These are phyloP conservation scores for Hirudinaria manillensis DNA, from an alignment of 2,888 invertebrate genomes.

Conservation along the genomic window DNA sequence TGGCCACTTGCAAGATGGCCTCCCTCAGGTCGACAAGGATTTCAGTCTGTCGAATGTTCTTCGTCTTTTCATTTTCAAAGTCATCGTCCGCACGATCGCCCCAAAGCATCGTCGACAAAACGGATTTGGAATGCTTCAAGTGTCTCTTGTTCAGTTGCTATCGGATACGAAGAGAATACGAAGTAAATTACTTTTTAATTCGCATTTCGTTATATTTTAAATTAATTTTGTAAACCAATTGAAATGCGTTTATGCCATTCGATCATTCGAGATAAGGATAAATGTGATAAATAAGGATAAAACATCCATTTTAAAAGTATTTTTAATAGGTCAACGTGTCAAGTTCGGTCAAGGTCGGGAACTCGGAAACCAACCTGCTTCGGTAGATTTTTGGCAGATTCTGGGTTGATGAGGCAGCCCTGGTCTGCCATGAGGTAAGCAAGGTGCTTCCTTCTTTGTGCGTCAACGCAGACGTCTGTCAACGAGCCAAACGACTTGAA, in stretches of 20 bases:
- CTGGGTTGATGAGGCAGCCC: slow-evolving; percentile 84
- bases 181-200: background rate
- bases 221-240: no score
- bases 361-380: slow-evolving; percentile 66
- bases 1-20: slow-evolving; percentile 83
- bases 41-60: slow-evolving; percentile 96
- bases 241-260: no score
- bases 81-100: slow-evolving; percentile 53
- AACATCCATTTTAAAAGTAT: background rate
- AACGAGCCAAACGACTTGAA: slow-evolving; percentile 73
- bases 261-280: background rate
- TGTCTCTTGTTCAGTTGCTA: slow-evolving; percentile 67
- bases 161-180: slow-evolving; percentile 20
- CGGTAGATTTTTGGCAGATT: slow-evolving; percentile 79
- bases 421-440: slow-evolving; percentile 95
- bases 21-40: slow-evolving; percentile 93
- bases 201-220: no score
- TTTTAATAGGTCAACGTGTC: no score
- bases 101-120: slow-evolving; percentile 73
- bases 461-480: slow-evolving; percentile 76
- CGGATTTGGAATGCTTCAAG: slow-evolving; percentile 81
- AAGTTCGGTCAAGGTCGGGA: no score
- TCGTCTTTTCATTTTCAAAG: slow-evolving; percentile 67
- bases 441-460: slow-evolving; percentile 80
- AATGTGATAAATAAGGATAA: background rate